Evolutionary conservation across 2,113 vertebrate genomes (phyloP), one percentile per base, ranked within the genome.

Genomic region (Diglossa brunneiventris): DNA sequence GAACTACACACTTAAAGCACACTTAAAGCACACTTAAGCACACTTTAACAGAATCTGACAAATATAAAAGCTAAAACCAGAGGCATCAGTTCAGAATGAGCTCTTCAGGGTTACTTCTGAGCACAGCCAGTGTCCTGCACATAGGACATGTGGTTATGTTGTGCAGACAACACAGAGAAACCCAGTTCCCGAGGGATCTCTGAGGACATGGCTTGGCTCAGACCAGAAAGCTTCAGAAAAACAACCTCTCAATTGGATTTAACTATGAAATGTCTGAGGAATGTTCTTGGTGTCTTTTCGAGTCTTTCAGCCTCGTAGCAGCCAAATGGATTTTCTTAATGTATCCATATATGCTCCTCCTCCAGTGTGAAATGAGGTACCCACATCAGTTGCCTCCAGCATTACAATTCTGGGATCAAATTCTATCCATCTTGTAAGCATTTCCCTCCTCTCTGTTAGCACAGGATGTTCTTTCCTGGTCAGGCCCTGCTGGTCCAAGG

Each of bases 81-180:
- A 39, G 35, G 11, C 24, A 27, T 39, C 35, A 37, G 13, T 6
- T 50, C 39, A 5, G 59, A 46, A 42, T 2, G 10, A 87, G 28
- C 15, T 37, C 53, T 5, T 42, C 9, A 11, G 39, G 22, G 17
- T 28, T n/a, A 11, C 53, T 83, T 47, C 44, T 50, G 64, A 58
- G 58, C 58, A 47, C 31, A 50, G 15, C 23, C 35, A 17, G 30
- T 39, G 33, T 13, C 15, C 83, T 41, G 0, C 1, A 1, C 50
- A 5, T 4, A 9, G 63, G 21, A 39, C 24, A 26, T 1, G 1
- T 5, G 3, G 15, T 56, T 81, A 6, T 5, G 13, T 37, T 69
- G 75, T 1, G 1, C 23, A 68, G 77, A 5, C 39, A 61, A 5
- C 4, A 7, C 21, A 2, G 3, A 67, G 50, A 75, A 92, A 58